Base-by-base conservation (phyloP, 2,888 invertebrate species). In the Nudaria mundana region DNA sequence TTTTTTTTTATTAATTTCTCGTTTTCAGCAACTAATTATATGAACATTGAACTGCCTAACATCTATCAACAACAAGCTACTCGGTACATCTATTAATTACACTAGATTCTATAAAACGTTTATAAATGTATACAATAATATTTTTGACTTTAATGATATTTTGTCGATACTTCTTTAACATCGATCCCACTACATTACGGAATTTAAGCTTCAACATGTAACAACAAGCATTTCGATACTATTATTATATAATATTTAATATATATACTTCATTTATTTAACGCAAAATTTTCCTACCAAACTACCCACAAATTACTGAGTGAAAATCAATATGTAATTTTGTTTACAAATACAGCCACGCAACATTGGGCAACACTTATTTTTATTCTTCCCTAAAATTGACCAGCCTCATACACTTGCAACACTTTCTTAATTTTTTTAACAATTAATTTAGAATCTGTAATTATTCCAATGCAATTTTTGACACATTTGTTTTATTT, bases 81-180 rank as follows among this genome's bases (percentile, higher is more conserved):
- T 23, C 40, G 54, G 63, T 74, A 74, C 63, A 55, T 51, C 66
- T 75, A 75, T 70, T n/a, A 66, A 63, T 71, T 60, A 61, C 42
- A 10, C 58, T 61, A 60, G 37, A 55, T 58, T 45, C 77, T 79
- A 81, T 81, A 85, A 84, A 84, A 83, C 67, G 33, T 73, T 64
- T 83, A 86, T 71, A 85, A 86, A 86, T 83, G 83, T 86, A 83
- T 86, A 82, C 71, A 84, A 82, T 82, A 71, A 82, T 82, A 71
- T 71, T 58, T 55, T 52, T 50, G 44, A 50, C 63, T 66, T 52
- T 62, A 62, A 65, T 63, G 60, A 59, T 56, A 36, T 52, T 55
- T 55, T 51, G 48, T 48, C 60, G 52, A 62, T 69, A 54, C 49
- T 47, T 63, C 11, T 33, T 66, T 66, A 83, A 83, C 81, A 81